Percentiles rank a stretch among this genome's conserved stretches.
phyloP scores from a whole-genome alignment of 2,888 invertebrate genomes.

The Gastrophysa polygoni region DNA sequence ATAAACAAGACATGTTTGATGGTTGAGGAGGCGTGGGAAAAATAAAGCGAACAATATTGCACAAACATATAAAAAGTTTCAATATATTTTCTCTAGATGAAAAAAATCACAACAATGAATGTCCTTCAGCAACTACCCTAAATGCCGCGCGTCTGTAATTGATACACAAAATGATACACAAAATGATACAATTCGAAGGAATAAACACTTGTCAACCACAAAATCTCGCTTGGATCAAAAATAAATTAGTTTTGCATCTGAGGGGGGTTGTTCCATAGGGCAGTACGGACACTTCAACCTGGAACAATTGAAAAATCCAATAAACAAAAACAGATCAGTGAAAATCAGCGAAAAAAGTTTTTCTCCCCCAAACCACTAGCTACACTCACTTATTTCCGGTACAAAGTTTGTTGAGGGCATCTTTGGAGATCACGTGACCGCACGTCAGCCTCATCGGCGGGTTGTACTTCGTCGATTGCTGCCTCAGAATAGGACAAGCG shows the following conservation, averaged over 20 bases:
- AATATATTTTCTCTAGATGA: not conserved
- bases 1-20: too few relatives aligned
- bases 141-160: not conserved
- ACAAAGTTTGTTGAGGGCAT: conserved; percentile 94
- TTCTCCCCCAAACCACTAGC: too few relatives aligned
- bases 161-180: not conserved
- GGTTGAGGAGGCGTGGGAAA: not conserved
- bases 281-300: conserved; percentile 99
- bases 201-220: not conserved
- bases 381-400: conserved; percentile 86
- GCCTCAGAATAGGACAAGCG: conserved; percentile 97
- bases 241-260: conserved; percentile 90
- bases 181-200: not conserved
- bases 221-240: conserved; percentile 65
- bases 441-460: conserved; percentile 97
- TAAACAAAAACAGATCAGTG: not conserved
- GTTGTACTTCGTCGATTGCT: conserved; percentile 94
- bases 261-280: conserved; percentile 93
- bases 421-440: conserved; percentile 97
- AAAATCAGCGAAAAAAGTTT: too few relatives aligned
- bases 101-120: not conserved
- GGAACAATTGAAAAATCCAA: conserved; percentile 47
- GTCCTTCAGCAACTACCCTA: not conserved
- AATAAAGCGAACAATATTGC: not conserved
- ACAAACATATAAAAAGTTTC: not conserved